These are phyloP conservation scores for Sorex fumeus DNA, from an alignment of 2,113 vertebrate species.

Conservation along the genomic window DNA sequence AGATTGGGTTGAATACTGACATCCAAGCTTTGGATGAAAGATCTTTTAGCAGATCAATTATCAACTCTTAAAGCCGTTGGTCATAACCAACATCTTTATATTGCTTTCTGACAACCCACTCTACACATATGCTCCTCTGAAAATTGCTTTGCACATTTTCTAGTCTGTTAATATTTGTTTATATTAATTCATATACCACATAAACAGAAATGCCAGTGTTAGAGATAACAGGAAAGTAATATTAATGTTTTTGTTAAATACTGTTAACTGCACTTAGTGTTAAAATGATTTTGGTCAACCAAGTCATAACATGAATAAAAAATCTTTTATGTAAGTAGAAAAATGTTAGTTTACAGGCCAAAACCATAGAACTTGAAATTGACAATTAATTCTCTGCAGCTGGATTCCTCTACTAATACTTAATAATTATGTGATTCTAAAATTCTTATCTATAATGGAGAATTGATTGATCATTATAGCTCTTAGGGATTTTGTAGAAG, in stretches of 20 bases:
- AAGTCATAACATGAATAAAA: background rate
- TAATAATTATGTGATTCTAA: background rate
- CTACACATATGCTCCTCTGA: background rate
- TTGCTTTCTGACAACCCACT: background rate
- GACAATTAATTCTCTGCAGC: background rate
- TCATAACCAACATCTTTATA: background rate
- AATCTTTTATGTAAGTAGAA: constrained; percentile 37
- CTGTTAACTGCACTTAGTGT: background rate
- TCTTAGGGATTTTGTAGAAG: background rate
- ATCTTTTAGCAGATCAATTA: background rate
- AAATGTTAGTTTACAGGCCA: background rate
- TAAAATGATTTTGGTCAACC: background rate
- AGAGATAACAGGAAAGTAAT: background rate
- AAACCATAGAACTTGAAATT: background rate
- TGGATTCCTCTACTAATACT: background rate
- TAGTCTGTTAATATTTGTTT: constrained; percentile 7
- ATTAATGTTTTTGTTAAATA: background rate
- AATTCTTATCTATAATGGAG: background rate
- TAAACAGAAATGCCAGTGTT: background rate
- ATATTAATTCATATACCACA: background rate
- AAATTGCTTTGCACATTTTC: background rate
- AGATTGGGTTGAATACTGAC: background rate
- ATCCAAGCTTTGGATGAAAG: background rate
- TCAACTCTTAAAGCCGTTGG: background rate
- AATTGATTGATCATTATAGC: background rate